Base-by-base conservation (phyloP, 2,888 invertebrate genomes). In the Sinohyriopsis cumingii region DNA sequence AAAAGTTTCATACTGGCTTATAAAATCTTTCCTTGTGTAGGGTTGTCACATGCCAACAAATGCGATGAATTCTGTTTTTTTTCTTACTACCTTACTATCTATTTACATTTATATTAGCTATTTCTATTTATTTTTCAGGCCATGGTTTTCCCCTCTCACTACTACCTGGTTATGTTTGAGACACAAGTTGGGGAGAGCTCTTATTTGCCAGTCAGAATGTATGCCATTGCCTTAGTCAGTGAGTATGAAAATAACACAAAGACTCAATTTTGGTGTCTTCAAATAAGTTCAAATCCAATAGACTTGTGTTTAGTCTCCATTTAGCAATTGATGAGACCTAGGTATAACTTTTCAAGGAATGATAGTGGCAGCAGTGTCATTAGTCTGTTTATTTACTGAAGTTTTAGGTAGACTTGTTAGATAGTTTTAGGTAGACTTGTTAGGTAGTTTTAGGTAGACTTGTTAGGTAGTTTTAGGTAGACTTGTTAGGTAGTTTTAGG, bases 141-240 rank as follows among this genome's bases (percentile, higher is more conserved):
- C 19, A 71, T 87, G 65, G 56, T 84, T 28, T 82, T 86, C 63
- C 87, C 87, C 0, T 70, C 77, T 25, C 82, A 85, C 67, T 72
- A 85, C 65, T 84, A 84, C 75, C 74, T 81, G 63, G 72, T 80
- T 9, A 77, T 83, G 71, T 82, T 83, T 71, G 83, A 84, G 65
- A 68, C 78, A 57, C 74, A 74, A 2, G 83, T 81, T 56, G 80
- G 80, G 18, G 72, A 82, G 63, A 71, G 72, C 55, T 71, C 79
- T 60, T 72, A 79, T 33, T 68, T 79, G 65, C 84, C 87, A 6
- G 77, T 87, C 59, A 76, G 87, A 56, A 74, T 87, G 18, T 87
- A 86, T 73, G 86, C 86, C 22, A 77, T 79, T 59, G 84, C 87
- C 12, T 73, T 87, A 56, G 72, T 86, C 57, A 84, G 87, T 87